These are phyloP conservation scores for Sphenopsis melanotis DNA, from an alignment of 2,797 vertebrate species.

Conservation along the genomic window DNA sequence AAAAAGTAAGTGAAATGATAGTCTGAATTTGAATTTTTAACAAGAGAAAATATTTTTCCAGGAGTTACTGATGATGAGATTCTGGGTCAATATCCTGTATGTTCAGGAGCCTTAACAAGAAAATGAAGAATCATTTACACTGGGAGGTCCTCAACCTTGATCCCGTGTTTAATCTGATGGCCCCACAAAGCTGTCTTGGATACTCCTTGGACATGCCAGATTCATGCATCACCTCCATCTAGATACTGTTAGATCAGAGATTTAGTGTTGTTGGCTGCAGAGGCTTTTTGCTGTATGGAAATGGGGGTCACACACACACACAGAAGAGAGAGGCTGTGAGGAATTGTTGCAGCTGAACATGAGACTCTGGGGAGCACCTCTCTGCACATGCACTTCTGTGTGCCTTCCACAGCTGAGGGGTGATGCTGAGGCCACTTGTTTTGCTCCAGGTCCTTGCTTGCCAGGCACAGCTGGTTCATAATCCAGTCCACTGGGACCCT, in stretches of 20 bases:
- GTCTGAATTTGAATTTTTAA: neutral
- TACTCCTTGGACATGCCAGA: neutral
- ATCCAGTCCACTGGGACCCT: neutral
- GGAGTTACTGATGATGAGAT: neutral
- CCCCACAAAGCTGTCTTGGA: neutral
- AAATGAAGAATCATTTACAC: neutral
- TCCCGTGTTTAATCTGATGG: neutral
- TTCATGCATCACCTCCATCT: neutral
- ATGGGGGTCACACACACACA: neutral
- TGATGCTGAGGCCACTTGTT: neutral
- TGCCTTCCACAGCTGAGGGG: neutral
- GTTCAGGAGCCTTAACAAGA: neutral
- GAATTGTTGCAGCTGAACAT: neutral
- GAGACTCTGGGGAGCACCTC: neutral
- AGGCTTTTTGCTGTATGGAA: neutral
- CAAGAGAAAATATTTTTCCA: neutral
- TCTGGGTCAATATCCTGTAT: neutral
- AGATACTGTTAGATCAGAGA: neutral
- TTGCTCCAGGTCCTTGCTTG: neutral
- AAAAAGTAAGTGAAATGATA: neutral
- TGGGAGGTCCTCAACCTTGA: neutral
- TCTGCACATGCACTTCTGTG: neutral
- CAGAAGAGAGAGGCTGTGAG: neutral
- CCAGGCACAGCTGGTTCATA: neutral
- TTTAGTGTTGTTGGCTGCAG: neutral